A percentile compares a stretch with the other conserved stretches of the same genome.
Evolutionary conservation across 2,113 vertebrate species (phyloP).

Genomic region (Glareola pratincola): DNA sequence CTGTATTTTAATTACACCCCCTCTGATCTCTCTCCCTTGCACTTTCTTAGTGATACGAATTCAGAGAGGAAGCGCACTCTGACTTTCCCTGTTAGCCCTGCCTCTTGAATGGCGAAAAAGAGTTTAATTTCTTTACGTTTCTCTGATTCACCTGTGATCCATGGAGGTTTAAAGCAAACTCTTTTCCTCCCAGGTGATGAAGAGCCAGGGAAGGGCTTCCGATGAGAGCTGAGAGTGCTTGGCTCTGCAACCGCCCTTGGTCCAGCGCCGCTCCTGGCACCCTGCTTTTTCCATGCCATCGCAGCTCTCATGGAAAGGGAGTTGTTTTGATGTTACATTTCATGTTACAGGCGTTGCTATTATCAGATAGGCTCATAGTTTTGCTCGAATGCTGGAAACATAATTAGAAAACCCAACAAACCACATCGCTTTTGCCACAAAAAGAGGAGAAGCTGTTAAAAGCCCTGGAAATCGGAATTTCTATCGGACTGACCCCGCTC

Average conservation of each 20-base stretch:
- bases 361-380: neutral
- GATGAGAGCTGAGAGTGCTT: neutral
- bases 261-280: neutral
- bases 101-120: neutral
- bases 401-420: neutral
- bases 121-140: neutral
- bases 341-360: neutral
- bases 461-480: neutral
- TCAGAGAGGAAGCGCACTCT: constrained; percentile 47
- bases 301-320: neutral
- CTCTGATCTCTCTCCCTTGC: constrained; percentile 69
- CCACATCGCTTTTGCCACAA: neutral
- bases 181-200: neutral
- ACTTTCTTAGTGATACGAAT: constrained; percentile 44
- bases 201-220: neutral
- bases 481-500: constrained; percentile 2
- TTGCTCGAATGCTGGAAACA: neutral
- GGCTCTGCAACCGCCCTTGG: neutral
- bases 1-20: constrained; percentile 76
- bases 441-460: neutral
- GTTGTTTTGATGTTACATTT: neutral
- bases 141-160: neutral
- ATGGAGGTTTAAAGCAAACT: neutral
- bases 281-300: neutral
- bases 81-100: constrained; percentile 18